Conservation (phyloP, 2,888 invertebrate genomes). For the Hemicrepidius hirtus region DNA sequence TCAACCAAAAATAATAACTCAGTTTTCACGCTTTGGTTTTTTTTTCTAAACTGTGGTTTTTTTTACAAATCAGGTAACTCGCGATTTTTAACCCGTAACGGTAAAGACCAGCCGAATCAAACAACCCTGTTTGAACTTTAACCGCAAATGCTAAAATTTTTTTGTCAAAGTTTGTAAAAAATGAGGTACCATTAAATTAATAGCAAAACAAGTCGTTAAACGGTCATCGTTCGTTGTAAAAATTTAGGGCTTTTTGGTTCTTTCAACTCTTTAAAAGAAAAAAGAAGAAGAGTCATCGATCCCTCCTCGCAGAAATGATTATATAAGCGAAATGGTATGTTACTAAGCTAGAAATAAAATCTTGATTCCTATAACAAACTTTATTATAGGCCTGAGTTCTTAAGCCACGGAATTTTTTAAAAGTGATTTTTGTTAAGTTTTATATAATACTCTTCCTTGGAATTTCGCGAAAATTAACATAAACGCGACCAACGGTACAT, state of each 20-base stretch:
- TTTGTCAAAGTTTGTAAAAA: not conserved
- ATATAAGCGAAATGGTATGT: too few relatives aligned
- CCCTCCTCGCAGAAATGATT: not conserved
- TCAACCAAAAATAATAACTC: not conserved
- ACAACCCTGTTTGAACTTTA: not conserved
- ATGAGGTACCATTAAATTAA: slow-evolving; percentile 1
- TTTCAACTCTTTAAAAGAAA: not conserved
- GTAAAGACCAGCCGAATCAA: slow-evolving; percentile 5
- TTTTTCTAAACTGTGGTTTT: not conserved
- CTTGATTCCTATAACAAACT: too few relatives aligned
- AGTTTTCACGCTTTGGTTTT: too few relatives aligned
- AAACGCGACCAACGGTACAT: too few relatives aligned
- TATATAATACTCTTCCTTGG: too few relatives aligned
- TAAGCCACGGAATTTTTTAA: too few relatives aligned
- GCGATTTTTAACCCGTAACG: slow-evolving; percentile 16
- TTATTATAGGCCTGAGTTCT: too few relatives aligned
- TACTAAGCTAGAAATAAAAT: too few relatives aligned
- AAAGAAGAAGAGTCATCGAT: slow-evolving; percentile 1
- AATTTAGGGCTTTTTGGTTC: not conserved
- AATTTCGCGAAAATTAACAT: too few relatives aligned
- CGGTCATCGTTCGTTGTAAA: slow-evolving; percentile 6
- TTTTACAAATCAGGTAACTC: not conserved
- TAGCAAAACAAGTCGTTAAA: slow-evolving; percentile 23
- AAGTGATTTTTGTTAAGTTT: too few relatives aligned
- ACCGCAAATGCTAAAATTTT: not conserved